Evolutionary conservation across 2,797 vertebrate species (phyloP).

Genomic region (Astyanax mexicanus): DNA sequence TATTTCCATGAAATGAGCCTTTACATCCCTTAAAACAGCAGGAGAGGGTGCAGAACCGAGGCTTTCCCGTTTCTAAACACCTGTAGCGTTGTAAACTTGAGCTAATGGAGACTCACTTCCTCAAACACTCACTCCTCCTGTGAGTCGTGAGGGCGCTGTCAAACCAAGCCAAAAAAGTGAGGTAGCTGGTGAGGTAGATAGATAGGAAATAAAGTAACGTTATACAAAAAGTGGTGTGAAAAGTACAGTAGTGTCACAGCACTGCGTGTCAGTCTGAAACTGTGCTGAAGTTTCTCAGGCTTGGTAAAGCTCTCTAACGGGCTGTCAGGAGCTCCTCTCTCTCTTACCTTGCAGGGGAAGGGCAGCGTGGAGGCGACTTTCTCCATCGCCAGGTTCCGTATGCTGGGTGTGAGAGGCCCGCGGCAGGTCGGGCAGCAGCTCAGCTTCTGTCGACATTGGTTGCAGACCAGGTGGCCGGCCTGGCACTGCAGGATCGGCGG

Average conservation of each 20-base stretch:
- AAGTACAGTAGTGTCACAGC: neutral
- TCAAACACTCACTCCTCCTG: neutral
- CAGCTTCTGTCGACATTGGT: constrained; percentile 81
- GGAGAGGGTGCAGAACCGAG: neutral
- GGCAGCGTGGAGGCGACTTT: constrained; percentile 81
- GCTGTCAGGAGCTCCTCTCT: neutral
- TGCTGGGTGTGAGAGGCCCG: constrained; percentile 79
- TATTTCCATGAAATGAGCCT: no score
- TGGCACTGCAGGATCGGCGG: constrained; percentile 82
- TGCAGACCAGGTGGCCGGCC: constrained; percentile 81
- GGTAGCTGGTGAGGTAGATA: no score
- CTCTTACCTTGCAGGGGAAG: constrained; percentile 81
- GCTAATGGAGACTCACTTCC: neutral
- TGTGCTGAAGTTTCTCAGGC: neutral
- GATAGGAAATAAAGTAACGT: no score
- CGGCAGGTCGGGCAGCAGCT: constrained; percentile 82
- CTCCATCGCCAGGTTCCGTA: constrained; percentile 83
- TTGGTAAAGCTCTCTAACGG: neutral
- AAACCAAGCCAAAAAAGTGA: neutral
- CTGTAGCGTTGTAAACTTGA: constrained; percentile 18
- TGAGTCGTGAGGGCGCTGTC: neutral
- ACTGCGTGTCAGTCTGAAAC: neutral
- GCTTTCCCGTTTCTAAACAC: neutral
- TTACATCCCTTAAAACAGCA: no score
- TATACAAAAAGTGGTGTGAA: no score